Percentiles rank a stretch among this genome's conserved stretches.
These are phyloP conservation scores for Hypomecis punctinalis DNA, from an alignment of 2,888 invertebrate species.

Conservation along the genomic window DNA sequence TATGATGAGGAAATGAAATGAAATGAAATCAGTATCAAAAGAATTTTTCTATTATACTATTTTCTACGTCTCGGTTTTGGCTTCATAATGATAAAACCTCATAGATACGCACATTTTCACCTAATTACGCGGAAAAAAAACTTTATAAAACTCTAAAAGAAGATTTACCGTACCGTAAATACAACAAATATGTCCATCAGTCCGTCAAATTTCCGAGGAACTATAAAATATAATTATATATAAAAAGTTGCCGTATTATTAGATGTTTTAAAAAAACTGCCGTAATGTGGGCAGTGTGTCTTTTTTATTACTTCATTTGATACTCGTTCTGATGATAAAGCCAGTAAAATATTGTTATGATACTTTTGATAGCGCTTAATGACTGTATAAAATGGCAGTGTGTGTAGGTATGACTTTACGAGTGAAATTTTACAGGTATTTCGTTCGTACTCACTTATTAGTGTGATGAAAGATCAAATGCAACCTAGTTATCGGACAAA, in stretches of 20 bases:
- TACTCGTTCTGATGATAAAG: constrained; percentile 31
- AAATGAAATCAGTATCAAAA: no score
- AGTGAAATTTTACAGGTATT: constrained; percentile 14
- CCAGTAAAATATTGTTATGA: constrained; percentile 33
- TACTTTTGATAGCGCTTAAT: constrained; percentile 25
- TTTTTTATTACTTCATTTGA: constrained; percentile 33
- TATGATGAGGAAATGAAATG: no score
- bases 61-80: no score
- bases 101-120: background rate
- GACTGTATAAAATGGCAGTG: constrained; percentile 11
- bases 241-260: constrained; percentile 27
- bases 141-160: constrained; percentile 11
- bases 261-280: constrained; percentile 11
- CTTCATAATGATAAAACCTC: no score
- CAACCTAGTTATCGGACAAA: no score
- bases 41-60: no score
- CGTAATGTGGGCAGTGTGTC: constrained; percentile 26
- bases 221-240: constrained; percentile 24
- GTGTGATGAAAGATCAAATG: constrained; percentile 1
- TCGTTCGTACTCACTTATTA: background rate
- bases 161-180: constrained; percentile 29
- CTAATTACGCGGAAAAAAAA: constrained; percentile 28
- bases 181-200: constrained; percentile 13
- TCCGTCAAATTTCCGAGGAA: constrained; percentile 23
- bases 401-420: constrained; percentile 24